Base-by-base conservation (phyloP, 2,888 invertebrate species). In the Rhabditophanes sp. region DNA sequence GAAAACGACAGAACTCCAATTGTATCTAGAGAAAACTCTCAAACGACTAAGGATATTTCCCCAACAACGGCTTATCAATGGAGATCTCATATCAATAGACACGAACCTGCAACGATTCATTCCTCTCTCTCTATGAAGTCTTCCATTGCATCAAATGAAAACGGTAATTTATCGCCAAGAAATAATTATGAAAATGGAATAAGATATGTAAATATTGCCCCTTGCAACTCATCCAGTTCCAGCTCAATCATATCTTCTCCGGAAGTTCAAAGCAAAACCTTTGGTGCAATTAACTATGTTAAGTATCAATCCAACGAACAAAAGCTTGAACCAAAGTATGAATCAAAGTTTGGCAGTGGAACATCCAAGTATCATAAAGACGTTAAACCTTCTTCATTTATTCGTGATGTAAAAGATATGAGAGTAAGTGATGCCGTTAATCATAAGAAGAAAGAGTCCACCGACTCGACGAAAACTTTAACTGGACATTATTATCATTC, bases 11-110 rank as follows among this genome's bases (percentile, higher is more conserved):
- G 16, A 19, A 46, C 40, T 17, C 40, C 49, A 9, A 47, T 48
- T 4, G 32, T 50, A 8, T 38, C 39, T 15, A 35, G 50, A 9
- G 50, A 50, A 28, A 50, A 48, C 25, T 51, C 50, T 14, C 41
- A 54, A 21, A n/a, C n/a, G n/a, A 53, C 44, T 9, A 44, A 52
- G 19, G 21, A 35, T 2, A 31, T 25, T n/a, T 44, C 41, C 18
- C 30, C 44, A 5, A n/a, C n/a, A n/a, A 41, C 43, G 24, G 38
- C 37, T 20, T 41, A 41, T 24, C 42, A 42, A 25, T 42, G 42
- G 42, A 24, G 33, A 6, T 42, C 42, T 1, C 42, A 42, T 9
- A 22, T 30, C 30, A 23, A 22, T 2, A 14, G 21, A 9, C 30
- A 15, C 9, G 30, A n/a, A n/a, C n/a, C n/a, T n/a, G n/a, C n/a